phyloP scores from a whole-genome alignment of 2,888 invertebrate genomes.

The Tenthredo mesomela region DNA sequence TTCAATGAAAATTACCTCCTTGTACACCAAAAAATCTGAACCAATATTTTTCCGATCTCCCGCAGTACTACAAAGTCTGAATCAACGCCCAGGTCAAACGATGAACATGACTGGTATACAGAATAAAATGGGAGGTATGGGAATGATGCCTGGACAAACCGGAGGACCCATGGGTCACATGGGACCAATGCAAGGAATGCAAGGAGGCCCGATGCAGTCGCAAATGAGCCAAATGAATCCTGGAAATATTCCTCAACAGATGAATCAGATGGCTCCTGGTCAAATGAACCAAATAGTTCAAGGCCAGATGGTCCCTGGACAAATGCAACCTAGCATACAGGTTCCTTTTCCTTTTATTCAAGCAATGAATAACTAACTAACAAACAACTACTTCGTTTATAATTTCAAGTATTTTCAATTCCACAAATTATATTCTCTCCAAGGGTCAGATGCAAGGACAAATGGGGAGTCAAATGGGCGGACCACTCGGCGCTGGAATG shows the following conservation, averaged over 20 bases:
- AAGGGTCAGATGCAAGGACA: conserved; percentile 65
- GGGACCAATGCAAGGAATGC: conserved; percentile 79
- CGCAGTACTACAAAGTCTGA: conserved; percentile 86
- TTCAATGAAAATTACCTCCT: background rate
- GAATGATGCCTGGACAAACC: conserved; percentile 78
- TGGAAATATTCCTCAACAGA: conserved; percentile 74
- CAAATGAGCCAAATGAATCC: conserved; percentile 77
- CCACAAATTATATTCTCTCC: conserved; percentile 7
- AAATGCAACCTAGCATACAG: conserved; percentile 74
- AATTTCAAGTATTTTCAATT: background rate
- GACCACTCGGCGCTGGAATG: conserved; percentile 69
- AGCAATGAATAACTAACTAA: background rate
- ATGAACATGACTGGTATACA: conserved; percentile 82
- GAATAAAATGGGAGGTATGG: conserved; percentile 80
- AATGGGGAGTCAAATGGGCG: conserved; percentile 74
- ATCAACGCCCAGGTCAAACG: conserved; percentile 83
- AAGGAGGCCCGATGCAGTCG: conserved; percentile 78
- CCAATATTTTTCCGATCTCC: conserved; percentile 47
- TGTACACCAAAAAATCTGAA: background rate
- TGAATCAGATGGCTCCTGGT: conserved; percentile 72
- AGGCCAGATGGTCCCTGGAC: conserved; percentile 68
- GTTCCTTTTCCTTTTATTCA: conserved; percentile 58
- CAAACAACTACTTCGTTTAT: background rate
- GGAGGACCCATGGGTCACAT: conserved; percentile 78
- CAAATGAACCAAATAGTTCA: conserved; percentile 69